Evolutionary conservation across 2,888 invertebrate species (phyloP).

Genomic region (Drosophila tanythrix): DNA sequence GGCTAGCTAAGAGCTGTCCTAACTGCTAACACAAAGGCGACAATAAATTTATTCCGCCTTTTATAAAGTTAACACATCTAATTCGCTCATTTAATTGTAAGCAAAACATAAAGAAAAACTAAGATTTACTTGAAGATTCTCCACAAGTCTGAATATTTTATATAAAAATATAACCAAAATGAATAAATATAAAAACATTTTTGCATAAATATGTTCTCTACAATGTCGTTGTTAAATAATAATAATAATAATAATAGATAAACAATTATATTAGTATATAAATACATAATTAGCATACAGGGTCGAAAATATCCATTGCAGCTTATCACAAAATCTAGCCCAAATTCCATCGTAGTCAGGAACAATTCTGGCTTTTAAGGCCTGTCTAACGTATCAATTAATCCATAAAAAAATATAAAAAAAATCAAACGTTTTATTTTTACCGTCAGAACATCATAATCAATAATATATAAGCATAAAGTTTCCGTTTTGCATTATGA

Average conservation of each 20-base stretch:
- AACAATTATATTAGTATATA: not conserved
- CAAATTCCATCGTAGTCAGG: not conserved
- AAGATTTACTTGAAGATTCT: not conserved
- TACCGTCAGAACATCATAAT: slow-evolving; percentile 35
- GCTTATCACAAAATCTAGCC: not conserved
- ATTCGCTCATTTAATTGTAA: not conserved
- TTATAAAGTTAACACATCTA: slow-evolving; percentile 23
- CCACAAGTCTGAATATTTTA: not conserved
- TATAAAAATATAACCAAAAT: not conserved
- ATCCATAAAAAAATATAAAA: not conserved
- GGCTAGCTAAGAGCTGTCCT: slow-evolving; percentile 44
- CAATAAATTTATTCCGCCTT: slow-evolving; percentile 37
- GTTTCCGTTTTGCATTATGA: slow-evolving; percentile 45
- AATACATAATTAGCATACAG: not conserved
- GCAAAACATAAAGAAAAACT: not conserved
- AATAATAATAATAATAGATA: not conserved
- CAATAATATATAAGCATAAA: slow-evolving; percentile 53
- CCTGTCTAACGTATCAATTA: slow-evolving; percentile 22
- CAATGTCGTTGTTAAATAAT: not conserved
- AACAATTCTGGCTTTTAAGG: not conserved
- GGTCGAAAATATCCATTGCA: not conserved
- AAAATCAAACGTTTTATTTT: slow-evolving; percentile 9
- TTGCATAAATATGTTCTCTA: not conserved
- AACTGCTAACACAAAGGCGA: slow-evolving; percentile 26
- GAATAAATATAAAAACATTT: not conserved